phyloP scores from a whole-genome alignment of 1,140 invertebrate genomes.

The Holotrichia oblita region DNA sequence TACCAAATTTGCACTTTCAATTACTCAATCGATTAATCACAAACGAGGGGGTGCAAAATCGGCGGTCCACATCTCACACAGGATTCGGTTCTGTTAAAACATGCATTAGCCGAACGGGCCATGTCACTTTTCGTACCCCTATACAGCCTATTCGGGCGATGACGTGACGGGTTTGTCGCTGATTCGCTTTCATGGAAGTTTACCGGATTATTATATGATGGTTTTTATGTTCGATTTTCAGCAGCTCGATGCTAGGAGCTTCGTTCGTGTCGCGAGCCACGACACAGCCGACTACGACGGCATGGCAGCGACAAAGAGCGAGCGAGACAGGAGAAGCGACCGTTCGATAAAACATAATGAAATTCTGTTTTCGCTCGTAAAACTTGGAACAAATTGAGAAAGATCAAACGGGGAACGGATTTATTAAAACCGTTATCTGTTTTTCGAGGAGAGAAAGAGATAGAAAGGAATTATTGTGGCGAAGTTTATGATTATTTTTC shows the following conservation, averaged over 20 bases:
- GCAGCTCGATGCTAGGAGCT: background rate
- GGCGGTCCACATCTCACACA: background rate
- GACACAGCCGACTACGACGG: background rate
- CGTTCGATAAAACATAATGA: slow-evolving; percentile 36
- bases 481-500: slow-evolving; percentile 31
- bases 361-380: slow-evolving; percentile 36
- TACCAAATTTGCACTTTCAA: slow-evolving; percentile 6
- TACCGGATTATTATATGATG: slow-evolving; percentile 25
- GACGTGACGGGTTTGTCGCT: slow-evolving; percentile 5
- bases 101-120: slow-evolving; percentile 12
- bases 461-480: slow-evolving; percentile 14
- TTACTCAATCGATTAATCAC: slow-evolving; percentile 29
- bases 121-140: background rate
- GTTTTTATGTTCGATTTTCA: slow-evolving; percentile 23
- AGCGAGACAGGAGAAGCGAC: background rate
- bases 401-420: slow-evolving; percentile 32
- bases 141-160: background rate
- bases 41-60: background rate
- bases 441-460: background rate
- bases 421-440: slow-evolving; percentile 33
- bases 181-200: slow-evolving; percentile 24
- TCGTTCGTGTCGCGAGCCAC: slow-evolving; percentile 11
- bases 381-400: slow-evolving; percentile 35
- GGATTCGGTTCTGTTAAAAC: background rate
- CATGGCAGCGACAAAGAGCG: background rate